Evolutionary conservation across 1,140 invertebrate genomes (phyloP).

Genomic region (Diorhabda sublineata): DNA sequence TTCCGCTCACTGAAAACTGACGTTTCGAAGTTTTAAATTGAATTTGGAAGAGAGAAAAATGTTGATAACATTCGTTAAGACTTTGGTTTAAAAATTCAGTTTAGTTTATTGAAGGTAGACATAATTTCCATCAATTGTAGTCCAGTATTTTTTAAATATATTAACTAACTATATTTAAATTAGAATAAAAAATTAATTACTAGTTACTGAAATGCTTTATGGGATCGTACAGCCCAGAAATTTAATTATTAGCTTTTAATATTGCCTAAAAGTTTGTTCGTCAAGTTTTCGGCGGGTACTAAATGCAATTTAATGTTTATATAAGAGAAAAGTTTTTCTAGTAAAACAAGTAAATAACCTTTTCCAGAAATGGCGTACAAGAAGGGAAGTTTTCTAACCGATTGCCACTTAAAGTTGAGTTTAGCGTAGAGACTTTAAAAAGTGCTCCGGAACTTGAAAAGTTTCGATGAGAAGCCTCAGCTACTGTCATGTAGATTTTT

Average conservation of each 20-base stretch:
- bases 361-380: constrained; percentile 22
- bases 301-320: constrained; percentile 20
- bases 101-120: no score
- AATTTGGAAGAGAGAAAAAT: no score
- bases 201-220: no score
- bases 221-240: not conserved
- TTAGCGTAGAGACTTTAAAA: constrained; percentile 31
- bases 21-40: no score
- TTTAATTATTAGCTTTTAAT: constrained; percentile 1
- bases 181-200: no score
- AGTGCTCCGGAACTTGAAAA: constrained; percentile 10
- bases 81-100: no score
- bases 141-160: no score
- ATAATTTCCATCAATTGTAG: no score
- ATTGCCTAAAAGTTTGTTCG: not conserved
- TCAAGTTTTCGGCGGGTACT: constrained; percentile 5
- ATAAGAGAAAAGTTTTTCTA: constrained; percentile 19
- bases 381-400: constrained; percentile 24
- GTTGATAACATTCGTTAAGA: no score
- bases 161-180: no score
- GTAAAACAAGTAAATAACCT: constrained; percentile 23
- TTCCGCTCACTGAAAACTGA: no score
- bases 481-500: constrained; percentile 2
- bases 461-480: constrained; percentile 18
- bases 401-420: constrained; percentile 40